Evolutionary conservation across 2,797 vertebrate species (phyloP), one percentile per base, ranked within the genome.

Genomic region (Channa striata): DNA sequence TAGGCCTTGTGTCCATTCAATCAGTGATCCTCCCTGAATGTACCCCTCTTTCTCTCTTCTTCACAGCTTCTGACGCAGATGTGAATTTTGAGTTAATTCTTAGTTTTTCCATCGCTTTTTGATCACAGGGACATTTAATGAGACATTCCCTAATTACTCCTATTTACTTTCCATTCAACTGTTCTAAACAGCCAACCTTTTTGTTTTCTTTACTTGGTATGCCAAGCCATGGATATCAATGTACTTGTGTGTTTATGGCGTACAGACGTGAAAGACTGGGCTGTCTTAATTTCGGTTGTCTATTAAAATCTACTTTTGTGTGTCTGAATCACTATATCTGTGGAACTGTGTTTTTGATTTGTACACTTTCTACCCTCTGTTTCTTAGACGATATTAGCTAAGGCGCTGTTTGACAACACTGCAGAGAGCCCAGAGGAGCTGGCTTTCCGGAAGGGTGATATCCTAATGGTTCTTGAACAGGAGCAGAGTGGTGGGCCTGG

Each of bases 381-480:
- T 40, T 68, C n/a, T 34, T 87, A 97, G 97, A 96, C 95, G 42
- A 94, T 96, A 68, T 93, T 98, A 86, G 96, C 96, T 14, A 96
- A 96, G 77, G 97, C 97, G 0, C 93, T 98, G 64, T 98, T 96
- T 10, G 96, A 98, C 92, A 98, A 98, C 90, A 90, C 95, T 0
- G 96, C 97, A 0, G 97, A 98, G 88, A 96, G 96, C 82, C 95
- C 95, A 0, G 96, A 97, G 84, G 97, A 98, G 81, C 89, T 98
- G 78, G 96, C 96, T 12, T 98, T 98, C 85, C 93, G 96, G 34
- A 95, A 96, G 82, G 97, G 97, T 0, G 97, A 98, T 37, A 96
- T 98, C 77, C 92, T 98, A 39, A 96, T 96, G 92, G 96, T 98
- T 19, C 93, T 98, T 40, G 95, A 97, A 50, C 91, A 92, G 49